phyloP scores from a whole-genome alignment of 64 coral and sea anemone genomes.

The Pocillopora verrucosa region DNA sequence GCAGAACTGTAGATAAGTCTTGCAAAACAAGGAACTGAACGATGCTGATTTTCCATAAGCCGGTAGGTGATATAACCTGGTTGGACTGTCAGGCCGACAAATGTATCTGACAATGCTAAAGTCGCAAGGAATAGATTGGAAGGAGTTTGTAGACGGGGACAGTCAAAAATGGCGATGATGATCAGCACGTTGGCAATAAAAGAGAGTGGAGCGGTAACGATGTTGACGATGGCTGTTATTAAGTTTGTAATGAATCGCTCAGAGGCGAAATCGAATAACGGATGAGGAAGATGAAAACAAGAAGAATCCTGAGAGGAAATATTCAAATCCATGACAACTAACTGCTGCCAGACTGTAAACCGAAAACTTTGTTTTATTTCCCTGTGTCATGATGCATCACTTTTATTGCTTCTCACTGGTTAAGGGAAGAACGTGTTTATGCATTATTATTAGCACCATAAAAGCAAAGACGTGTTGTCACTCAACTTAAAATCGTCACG shows the following conservation, averaged over 20 bases:
- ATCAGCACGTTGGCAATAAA: slow-evolving; percentile 49
- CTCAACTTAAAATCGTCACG: too few relatives aligned
- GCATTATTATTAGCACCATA: too few relatives aligned
- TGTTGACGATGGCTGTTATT: slow-evolving; percentile 63
- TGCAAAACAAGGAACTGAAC: slow-evolving; percentile 62
- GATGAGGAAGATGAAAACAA: slow-evolving; percentile 44
- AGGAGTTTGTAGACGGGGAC: slow-evolving; percentile 42
- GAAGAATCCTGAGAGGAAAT: neutral
- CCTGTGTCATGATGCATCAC: too few relatives aligned
- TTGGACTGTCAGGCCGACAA: slow-evolving; percentile 65
- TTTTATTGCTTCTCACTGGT: too few relatives aligned
- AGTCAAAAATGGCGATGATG: slow-evolving; percentile 23
- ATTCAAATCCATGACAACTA: neutral
- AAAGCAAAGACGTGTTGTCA: too few relatives aligned
- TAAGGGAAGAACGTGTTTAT: too few relatives aligned
- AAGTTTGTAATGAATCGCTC: slow-evolving; percentile 46
- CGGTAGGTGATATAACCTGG: slow-evolving; percentile 52
- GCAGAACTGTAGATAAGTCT: slow-evolving; percentile 52
- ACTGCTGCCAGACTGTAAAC: too few relatives aligned
- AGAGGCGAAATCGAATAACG: neutral
- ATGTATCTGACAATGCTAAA: slow-evolving; percentile 63
- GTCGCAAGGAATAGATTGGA: slow-evolving; percentile 54
- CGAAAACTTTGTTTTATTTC: too few relatives aligned
- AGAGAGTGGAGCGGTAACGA: slow-evolving; percentile 51
- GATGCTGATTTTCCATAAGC: slow-evolving; percentile 55